Evolutionary conservation across 2,797 vertebrate genomes (phyloP).

Genomic region (Echeneis naucrates): DNA sequence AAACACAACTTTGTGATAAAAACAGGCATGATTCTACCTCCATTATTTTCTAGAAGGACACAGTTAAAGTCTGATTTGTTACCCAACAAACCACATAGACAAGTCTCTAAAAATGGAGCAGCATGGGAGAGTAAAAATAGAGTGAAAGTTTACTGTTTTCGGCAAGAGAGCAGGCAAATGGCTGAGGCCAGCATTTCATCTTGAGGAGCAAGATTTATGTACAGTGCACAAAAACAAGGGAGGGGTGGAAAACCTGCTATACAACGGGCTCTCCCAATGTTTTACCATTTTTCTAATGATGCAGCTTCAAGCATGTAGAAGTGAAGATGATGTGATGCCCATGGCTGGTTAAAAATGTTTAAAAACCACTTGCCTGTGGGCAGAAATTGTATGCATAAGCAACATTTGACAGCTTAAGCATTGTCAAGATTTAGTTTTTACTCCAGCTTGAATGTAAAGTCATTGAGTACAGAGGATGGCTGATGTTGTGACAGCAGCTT

Average conservation of each 20-base stretch:
- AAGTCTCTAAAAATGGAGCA: slow-evolving; percentile 55
- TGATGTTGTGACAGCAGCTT: slow-evolving; percentile 37
- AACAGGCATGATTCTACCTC: slow-evolving; percentile 31
- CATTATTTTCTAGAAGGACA: slow-evolving; percentile 51
- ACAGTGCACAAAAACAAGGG: slow-evolving; percentile 44
- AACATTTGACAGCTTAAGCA: slow-evolving; percentile 18
- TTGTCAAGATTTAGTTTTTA: slow-evolving; percentile 9
- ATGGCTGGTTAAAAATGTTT: not conserved
- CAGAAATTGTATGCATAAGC: slow-evolving; percentile 1
- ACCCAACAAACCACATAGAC: slow-evolving; percentile 50
- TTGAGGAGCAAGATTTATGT: slow-evolving; percentile 47
- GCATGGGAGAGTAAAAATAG: slow-evolving; percentile 60
- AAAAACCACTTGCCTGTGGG: slow-evolving; percentile 1
- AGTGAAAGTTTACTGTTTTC: slow-evolving; percentile 58
- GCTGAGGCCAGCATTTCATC: slow-evolving; percentile 47
- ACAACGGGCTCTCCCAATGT: not conserved
- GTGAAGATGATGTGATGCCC: not conserved
- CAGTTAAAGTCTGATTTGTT: slow-evolving; percentile 53
- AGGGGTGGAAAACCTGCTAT: slow-evolving; percentile 10
- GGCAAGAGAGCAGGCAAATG: slow-evolving; percentile 43
- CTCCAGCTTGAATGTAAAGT: slow-evolving; percentile 1
- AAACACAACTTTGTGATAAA: slow-evolving; percentile 19
- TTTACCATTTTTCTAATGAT: slow-evolving; percentile 1
- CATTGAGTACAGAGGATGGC: not conserved
- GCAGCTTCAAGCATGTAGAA: not conserved